Evolutionary conservation across 2,113 vertebrate genomes (phyloP), one percentile per base, ranked within the genome.

Genomic region (Ascaphus truei): DNA sequence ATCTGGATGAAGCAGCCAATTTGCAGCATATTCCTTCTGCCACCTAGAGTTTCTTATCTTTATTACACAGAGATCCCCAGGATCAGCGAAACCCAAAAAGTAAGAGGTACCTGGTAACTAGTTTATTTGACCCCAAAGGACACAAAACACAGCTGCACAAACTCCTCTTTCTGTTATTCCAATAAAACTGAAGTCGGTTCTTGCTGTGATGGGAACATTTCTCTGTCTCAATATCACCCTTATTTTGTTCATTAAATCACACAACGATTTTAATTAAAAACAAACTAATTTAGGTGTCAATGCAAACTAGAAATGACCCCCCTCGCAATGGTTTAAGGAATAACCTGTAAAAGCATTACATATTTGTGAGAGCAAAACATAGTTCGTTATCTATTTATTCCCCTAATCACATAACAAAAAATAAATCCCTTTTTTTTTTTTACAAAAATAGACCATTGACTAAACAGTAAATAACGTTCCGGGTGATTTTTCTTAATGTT

Each of bases 41-140:
- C 75, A 80, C 77, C 83, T 85, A 72, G 78, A 84, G 87, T 80
- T 18, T 45, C 58, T 64, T 37, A 8, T 73, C 33, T 50, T 10
- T 56, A 76, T 68, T 59, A 76, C 84, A 75, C n/a, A 45, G 15
- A 3, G 2, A 26, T 30, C 27, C 5, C 31, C 22, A 7, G 18
- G 13, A 27, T 20, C 20, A 15, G 25, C 11, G 10, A 12, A 29
- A 7, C 23, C 8, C 13, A 48, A 5, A 43, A 9, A 11, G 10
- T 7, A 18, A 13, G 31, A n/a, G 3, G 16, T 62, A 60, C 64
- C 4, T 26, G 55, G 25, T 45, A 29, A 30, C 34, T 11, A 23
- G n/a, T 50, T 26, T 3, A 7, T 52, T 60, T 36, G 23, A 26
- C 29, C 51, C 13, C n/a, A 65, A 16, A 66, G 34, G 20, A n/a